phyloP scores from a whole-genome alignment of 2,797 vertebrate species.

The Gadopsis bispinosus region DNA sequence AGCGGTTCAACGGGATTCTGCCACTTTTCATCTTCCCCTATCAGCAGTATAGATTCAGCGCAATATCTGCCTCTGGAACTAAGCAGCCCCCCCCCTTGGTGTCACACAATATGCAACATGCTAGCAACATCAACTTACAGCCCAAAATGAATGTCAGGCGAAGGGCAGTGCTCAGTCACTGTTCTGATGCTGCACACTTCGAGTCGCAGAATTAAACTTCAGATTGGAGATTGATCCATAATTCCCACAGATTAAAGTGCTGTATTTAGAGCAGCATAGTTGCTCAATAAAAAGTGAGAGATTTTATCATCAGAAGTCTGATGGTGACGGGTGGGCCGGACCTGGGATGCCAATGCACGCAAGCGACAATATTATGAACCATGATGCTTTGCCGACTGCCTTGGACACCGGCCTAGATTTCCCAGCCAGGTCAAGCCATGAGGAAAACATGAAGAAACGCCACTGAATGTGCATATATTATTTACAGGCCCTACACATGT shows the following conservation, averaged over 20 bases:
- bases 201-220: constrained; percentile 30
- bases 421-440: constrained; percentile 39
- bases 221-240: constrained; percentile 53
- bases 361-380: constrained; percentile 51
- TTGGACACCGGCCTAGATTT: constrained; percentile 75
- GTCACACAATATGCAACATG: not conserved
- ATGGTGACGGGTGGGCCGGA: constrained; percentile 38
- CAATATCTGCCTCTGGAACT: constrained; percentile 7
- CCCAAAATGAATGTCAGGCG: constrained; percentile 28
- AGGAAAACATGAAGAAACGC: constrained; percentile 32
- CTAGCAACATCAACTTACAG: constrained; percentile 9
- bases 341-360: constrained; percentile 56
- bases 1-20: not conserved
- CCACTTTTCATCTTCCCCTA: constrained; percentile 5
- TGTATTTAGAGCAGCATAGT: constrained; percentile 53
- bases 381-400: constrained; percentile 47
- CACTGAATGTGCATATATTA: constrained; percentile 73
- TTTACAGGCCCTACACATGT: constrained; percentile 65
- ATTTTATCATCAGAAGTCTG: constrained; percentile 47
- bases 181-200: constrained; percentile 19
- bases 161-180: constrained; percentile 43
- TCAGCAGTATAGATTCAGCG: constrained; percentile 8
- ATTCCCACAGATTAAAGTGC: constrained; percentile 68
- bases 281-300: constrained; percentile 25
- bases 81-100: not conserved